Evolutionary conservation across 2,888 invertebrate species (phyloP), one percentile per base, ranked within the genome.

Genomic region (Epistrophe grossulariae): DNA sequence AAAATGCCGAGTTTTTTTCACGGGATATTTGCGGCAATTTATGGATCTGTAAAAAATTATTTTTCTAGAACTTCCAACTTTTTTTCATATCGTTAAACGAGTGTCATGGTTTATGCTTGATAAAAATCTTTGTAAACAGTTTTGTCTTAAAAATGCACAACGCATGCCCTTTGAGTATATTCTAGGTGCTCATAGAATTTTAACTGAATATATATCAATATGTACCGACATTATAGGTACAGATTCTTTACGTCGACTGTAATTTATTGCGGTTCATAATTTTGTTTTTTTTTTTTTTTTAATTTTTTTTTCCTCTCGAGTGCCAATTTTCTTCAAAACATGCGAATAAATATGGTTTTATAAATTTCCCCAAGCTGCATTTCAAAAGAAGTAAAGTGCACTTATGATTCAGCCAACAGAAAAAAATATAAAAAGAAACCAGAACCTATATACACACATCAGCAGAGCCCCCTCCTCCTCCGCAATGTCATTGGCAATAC

Each of bases 201-300:
- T n/a, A n/a, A n/a, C n/a, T n/a, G n/a, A n/a, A n/a, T n/a, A n/a
- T n/a, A n/a, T n/a, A n/a, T n/a, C n/a, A n/a, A n/a, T n/a, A n/a
- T n/a, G n/a, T n/a, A n/a, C n/a, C n/a, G n/a, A n/a, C n/a, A n/a
- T n/a, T n/a, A n/a, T n/a, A n/a, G n/a, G n/a, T n/a, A n/a, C n/a
- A n/a, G n/a, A n/a, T n/a, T n/a, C n/a, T n/a, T 43, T 43, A 68
- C 73, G 62, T 74, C 50, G 35, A 57, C 50, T 43, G 59, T 72
- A 66, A 82, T 79, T 79, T 87, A 87, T 79, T 83, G 72, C 76
- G 60, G 87, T 83, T 79, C 59, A 76, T 87, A 76, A 82, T 85
- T 78, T 72, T 43, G 80, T 85, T 73, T 35, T 55, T 17, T 24
- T 45, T 38, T 73, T 73, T 62, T 28, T 24, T 45, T 1, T 24